A percentile compares a stretch with the other conserved stretches of the same genome.
Evolutionary conservation across 2,888 invertebrate species (phyloP).

Genomic region (Nomada fabriciana): DNA sequence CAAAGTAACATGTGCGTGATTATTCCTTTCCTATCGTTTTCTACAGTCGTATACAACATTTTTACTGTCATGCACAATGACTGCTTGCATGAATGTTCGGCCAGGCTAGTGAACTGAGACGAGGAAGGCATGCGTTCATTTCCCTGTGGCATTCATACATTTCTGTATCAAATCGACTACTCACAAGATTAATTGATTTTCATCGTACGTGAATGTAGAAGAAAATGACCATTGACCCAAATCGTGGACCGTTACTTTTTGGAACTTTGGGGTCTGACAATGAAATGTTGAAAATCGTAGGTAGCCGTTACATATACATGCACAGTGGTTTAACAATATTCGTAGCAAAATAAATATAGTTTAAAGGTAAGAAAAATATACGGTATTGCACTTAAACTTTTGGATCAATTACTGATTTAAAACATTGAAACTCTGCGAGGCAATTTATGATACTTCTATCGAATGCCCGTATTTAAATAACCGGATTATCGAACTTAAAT

Average conservation of each 20-base stretch:
- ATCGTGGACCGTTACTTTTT: conserved; percentile 52
- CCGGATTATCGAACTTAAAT: no score
- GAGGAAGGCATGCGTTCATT: conserved; percentile 4
- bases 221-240: conserved; percentile 42
- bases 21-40: conserved; percentile 3
- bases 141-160: conserved; percentile 12
- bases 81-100: conserved; percentile 36
- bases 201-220: conserved; percentile 30
- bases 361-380: no score
- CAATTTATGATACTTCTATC: no score
- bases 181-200: conserved; percentile 56
- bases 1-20: no score
- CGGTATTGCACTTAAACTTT: no score
- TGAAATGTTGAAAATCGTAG: neutral
- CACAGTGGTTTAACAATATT: no score
- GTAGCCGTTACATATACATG: no score
- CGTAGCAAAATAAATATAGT: no score
- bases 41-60: neutral
- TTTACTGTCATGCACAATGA: conserved; percentile 23
- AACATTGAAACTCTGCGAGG: no score
- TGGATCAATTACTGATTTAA: no score
- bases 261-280: conserved; percentile 24
- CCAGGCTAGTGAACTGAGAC: conserved; percentile 20
- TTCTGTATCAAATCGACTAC: conserved; percentile 24
- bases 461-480: no score